phyloP scores from a whole-genome alignment of 2,888 invertebrate genomes.

The Scaptomyza cyrtandrae region DNA sequence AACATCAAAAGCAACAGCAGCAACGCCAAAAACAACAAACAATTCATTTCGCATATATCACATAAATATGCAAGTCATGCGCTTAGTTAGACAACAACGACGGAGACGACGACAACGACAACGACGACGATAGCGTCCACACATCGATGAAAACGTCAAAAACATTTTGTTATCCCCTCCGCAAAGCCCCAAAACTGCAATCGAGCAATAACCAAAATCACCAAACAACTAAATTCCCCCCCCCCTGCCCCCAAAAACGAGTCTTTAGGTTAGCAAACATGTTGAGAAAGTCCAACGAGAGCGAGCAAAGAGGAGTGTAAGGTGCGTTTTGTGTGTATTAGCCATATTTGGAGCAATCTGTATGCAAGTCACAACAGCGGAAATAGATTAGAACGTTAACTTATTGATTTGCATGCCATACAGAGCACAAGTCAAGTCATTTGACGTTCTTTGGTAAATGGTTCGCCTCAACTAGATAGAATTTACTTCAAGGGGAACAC shows the following conservation, averaged over 20 bases:
- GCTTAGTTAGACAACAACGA: conserved; percentile 57
- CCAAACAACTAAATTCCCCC: conserved; percentile 21
- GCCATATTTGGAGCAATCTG: conserved; percentile 51
- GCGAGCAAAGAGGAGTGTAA: not conserved
- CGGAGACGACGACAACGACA: conserved; percentile 17
- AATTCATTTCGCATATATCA: conserved; percentile 71
- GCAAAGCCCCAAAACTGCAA: conserved; percentile 36
- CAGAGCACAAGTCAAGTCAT: conserved; percentile 14
- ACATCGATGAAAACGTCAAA: conserved; percentile 34
- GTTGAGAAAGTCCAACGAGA: conserved; percentile 17
- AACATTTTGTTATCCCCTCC: conserved; percentile 10
- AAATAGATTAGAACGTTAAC: conserved; percentile 62
- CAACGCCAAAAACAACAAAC: conserved; percentile 36
- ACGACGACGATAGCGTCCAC: conserved; percentile 17
- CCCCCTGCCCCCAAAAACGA: conserved; percentile 22
- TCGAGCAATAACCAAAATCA: conserved; percentile 34
- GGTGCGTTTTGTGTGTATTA: conserved; percentile 25
- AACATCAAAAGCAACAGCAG: conserved; percentile 8
- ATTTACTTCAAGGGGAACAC: not conserved
- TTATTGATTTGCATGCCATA: conserved; percentile 56
- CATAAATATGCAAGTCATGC: conserved; percentile 76
- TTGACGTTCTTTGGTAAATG: conserved; percentile 25
- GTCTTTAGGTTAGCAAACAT: conserved; percentile 30
- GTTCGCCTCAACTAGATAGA: conserved; percentile 13
- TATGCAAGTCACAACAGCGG: conserved; percentile 58